Percentiles rank a stretch among this genome's conserved stretches.
Conservation (phyloP, 2,888 invertebrate genomes). For the Philhelius pedissequus region DNA sequence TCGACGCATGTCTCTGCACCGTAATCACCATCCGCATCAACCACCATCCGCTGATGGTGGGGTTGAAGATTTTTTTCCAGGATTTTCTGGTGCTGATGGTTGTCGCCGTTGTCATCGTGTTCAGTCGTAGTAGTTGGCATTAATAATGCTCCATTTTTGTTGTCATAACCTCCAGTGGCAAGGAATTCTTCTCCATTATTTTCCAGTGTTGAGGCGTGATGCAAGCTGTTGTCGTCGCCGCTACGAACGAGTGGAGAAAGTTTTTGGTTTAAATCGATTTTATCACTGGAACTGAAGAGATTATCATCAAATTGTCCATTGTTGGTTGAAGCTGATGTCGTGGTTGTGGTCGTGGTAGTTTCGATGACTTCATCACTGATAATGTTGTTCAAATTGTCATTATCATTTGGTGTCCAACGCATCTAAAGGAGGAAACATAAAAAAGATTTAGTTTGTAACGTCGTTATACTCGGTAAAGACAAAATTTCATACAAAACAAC, state of each 20-base stretch:
- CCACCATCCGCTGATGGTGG: constrained; percentile 69
- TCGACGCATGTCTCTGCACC: constrained; percentile 90
- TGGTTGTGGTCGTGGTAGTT: constrained; percentile 47
- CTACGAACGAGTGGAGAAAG: constrained; percentile 8
- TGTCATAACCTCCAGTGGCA: constrained; percentile 46
- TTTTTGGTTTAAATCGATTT: constrained; percentile 59
- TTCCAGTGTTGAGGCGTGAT: constrained; percentile 55
- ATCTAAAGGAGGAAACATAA: constrained; percentile 4
- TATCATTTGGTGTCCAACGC: constrained; percentile 48
- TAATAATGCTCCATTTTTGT: constrained; percentile 37
- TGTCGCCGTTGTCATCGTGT: constrained; percentile 37
- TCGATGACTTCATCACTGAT: constrained; percentile 57
- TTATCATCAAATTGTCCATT: constrained; percentile 65
- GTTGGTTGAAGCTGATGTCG: constrained; percentile 41
- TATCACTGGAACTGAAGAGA: constrained; percentile 54
- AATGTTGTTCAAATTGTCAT: constrained; percentile 59
- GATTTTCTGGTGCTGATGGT: constrained; percentile 27
- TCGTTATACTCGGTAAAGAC: not conserved
- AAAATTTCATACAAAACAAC: not conserved
- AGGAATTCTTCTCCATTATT: constrained; percentile 57
- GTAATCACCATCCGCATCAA: constrained; percentile 83
- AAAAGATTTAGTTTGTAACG: not conserved
- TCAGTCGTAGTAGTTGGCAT: constrained; percentile 2
- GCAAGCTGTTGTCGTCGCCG: constrained; percentile 50
- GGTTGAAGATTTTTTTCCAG: constrained; percentile 49